Evolutionary conservation across 2,113 vertebrate genomes (phyloP).

Genomic region (Alligator sinensis): DNA sequence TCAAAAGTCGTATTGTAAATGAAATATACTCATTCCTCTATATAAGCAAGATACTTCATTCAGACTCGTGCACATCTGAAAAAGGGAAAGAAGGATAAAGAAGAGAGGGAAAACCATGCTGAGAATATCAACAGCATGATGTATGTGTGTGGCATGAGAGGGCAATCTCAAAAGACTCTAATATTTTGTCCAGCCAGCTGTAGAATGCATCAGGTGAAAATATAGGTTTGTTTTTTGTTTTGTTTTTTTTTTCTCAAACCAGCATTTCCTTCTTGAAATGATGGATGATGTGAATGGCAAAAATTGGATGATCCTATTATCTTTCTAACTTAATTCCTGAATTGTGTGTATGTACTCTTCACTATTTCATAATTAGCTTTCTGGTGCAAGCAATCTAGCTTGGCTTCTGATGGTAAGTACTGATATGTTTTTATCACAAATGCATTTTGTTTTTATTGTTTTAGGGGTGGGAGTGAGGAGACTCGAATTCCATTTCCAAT

Average conservation of each 20-base stretch:
- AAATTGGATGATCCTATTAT: background rate
- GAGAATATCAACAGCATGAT: background rate
- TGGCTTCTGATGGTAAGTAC: background rate
- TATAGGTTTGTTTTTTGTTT: background rate
- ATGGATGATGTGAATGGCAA: background rate
- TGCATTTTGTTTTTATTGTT: background rate
- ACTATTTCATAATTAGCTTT: background rate
- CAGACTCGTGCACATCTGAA: background rate
- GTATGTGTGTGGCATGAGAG: rapidly evolving
- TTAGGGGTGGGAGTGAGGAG: background rate
- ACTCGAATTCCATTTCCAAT: background rate
- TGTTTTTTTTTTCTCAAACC: rapidly evolving
- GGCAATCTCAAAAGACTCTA: background rate
- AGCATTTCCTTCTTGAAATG: background rate
- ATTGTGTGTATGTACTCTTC: rapidly evolving
- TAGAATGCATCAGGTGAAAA: background rate
- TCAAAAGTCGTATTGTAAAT: background rate
- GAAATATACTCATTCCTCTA: background rate
- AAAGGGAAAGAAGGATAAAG: background rate
- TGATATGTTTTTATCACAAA: background rate
- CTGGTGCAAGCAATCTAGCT: background rate
- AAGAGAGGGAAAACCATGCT: background rate
- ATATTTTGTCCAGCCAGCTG: background rate
- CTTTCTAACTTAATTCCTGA: background rate
- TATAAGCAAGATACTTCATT: background rate